These are phyloP conservation scores for Oncorhynchus gorbuscha DNA, from an alignment of 2,113 vertebrate genomes.

Conservation along the genomic window DNA sequence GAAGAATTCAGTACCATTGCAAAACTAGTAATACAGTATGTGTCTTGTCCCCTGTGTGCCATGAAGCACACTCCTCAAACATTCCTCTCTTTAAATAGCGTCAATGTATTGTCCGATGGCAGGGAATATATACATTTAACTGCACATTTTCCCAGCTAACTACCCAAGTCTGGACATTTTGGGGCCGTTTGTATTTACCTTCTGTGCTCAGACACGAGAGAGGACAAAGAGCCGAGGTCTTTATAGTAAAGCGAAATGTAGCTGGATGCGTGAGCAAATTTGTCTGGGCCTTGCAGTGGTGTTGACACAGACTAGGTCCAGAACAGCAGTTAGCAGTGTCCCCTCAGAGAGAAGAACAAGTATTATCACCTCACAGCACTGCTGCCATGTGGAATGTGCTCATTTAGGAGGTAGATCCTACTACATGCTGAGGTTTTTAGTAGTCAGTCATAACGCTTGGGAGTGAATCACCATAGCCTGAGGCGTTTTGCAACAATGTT, in stretches of 20 bases:
- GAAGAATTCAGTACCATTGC: no score
- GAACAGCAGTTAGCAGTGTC: not conserved
- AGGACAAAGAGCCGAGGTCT: constrained; percentile 7
- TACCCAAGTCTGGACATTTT: not conserved
- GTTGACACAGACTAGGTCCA: constrained; percentile 20
- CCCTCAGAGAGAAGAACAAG: no score
- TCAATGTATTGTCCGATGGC: not conserved
- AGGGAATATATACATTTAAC: not conserved
- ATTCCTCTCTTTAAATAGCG: constrained; percentile 5
- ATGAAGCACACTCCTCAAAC: constrained; percentile 6
- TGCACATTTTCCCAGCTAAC: not conserved
- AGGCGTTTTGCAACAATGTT: constrained; percentile 67
- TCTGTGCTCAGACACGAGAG: not conserved
- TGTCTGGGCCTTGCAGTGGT: not conserved
- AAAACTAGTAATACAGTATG: no score
- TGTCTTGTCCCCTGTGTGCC: not conserved
- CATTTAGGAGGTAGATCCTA: not conserved
- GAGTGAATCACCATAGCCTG: constrained; percentile 64
- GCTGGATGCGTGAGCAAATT: constrained; percentile 10
- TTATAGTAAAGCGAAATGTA: not conserved
- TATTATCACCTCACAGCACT: constrained; percentile 25
- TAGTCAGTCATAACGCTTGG: constrained; percentile 60
- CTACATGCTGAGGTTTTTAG: constrained; percentile 32
- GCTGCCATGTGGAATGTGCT: not conserved
- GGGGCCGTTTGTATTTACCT: not conserved